Evolutionary conservation across 2,113 vertebrate genomes (phyloP), one percentile per base, ranked within the genome.

Genomic region (Brachionichthys hirsutus): DNA sequence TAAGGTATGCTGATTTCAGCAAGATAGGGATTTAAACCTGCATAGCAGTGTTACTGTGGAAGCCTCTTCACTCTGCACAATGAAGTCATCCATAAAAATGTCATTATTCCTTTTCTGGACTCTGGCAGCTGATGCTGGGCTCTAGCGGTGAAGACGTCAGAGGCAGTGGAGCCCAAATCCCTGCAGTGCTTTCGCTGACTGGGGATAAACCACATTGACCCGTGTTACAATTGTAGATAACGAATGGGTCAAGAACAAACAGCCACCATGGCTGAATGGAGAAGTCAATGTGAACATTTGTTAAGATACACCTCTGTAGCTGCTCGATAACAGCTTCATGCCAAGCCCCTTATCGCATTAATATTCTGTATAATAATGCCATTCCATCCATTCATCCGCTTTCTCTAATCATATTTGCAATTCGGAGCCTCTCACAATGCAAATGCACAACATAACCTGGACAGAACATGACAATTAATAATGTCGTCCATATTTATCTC

Each of bases 1-100:
- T 82, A 80, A 73, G 78, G 80, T 84, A 59, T 89, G 89, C 89
- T 90, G 89, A 92, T 90, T 87, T 87, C 87, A 90, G 89, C 89
- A 89, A 78, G 73, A 86, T 80, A 48, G 73, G 62, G 78, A 85
- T 79, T 75, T 78, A 84, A 83, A 79, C 77, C 81, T 79, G 76
- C 69, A 45, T 68, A 44, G 74, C 77, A 73, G 83, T 83, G 63
- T 82, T 77, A 72, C 56, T 43, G 53, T 17, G 49, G 54, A 47
- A 85, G 74, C 43, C 52, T 71, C 70, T 76, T 82, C 57, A 66
- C 57, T 50, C 68, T 62, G 58, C 65, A 65, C 42, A 24, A 82
- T 75, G 81, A 80, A 80, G 74, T 68, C 81, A 83, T 80, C 75
- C 61, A 76, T 73, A 82, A 75, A 82, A 86, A 81, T 67, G 49